Evolutionary conservation across 2,797 vertebrate genomes (phyloP).

Genomic region (Megalops cyprinoides): DNA sequence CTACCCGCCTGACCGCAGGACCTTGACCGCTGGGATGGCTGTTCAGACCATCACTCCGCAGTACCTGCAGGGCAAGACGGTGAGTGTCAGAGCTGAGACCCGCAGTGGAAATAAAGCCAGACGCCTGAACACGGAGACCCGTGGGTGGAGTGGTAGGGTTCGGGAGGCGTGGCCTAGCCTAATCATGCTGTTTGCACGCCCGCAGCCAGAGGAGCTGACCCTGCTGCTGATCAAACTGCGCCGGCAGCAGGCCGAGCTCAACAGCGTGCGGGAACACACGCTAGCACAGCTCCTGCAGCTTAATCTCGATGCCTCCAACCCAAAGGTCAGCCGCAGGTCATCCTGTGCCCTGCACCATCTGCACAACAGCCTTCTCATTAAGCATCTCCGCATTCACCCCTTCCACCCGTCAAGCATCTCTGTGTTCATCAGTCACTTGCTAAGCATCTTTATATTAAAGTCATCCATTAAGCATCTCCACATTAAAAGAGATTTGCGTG

Average conservation of each 20-base stretch:
- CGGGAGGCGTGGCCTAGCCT: background rate
- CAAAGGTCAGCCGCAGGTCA: constrained; percentile 86
- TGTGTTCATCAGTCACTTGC: background rate
- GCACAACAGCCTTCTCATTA: no score
- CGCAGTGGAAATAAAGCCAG: background rate
- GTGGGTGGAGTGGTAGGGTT: no score
- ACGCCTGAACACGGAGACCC: no score
- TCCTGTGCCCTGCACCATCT: constrained; percentile 2
- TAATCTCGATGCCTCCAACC: constrained; percentile 88
- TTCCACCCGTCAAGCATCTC: no score
- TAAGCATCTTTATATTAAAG: no score
- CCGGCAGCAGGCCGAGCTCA: constrained; percentile 96
- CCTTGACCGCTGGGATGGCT: constrained; percentile 71
- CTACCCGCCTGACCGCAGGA: constrained; percentile 81
- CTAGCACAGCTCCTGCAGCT: constrained; percentile 93
- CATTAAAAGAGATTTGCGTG: no score
- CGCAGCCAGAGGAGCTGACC: constrained; percentile 97
- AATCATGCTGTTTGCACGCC: constrained; percentile 49
- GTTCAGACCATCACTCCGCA: constrained; percentile 83
- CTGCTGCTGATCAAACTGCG: constrained; percentile 97
- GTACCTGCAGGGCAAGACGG: constrained; percentile 92
- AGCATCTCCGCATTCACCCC: no score
- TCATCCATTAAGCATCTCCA: no score
- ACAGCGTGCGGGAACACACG: constrained; percentile 91
- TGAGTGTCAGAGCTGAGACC: constrained; percentile 62